phyloP scores from a whole-genome alignment of 37 sponge, comb jelly and placozoan genomes.

The Chondrilla cf. caribensis region DNA sequence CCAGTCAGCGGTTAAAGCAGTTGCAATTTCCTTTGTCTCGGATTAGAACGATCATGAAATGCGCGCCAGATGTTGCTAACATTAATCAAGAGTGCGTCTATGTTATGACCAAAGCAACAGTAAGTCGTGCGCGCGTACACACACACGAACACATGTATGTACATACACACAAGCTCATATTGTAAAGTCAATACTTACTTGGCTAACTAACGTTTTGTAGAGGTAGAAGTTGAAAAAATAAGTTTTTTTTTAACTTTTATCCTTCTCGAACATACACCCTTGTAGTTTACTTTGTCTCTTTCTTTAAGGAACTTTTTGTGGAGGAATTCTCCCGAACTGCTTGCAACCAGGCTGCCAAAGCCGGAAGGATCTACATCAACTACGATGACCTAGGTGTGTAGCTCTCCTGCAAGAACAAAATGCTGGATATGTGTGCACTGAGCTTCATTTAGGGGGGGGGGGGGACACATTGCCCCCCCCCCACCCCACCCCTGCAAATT shows the following conservation, averaged over 20 bases:
- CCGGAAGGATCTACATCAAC: slow-evolving; percentile 22
- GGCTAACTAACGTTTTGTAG: too few relatives aligned
- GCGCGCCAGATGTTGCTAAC: slow-evolving; percentile 41
- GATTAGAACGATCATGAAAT: slow-evolving; percentile 66
- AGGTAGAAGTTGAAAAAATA: too few relatives aligned
- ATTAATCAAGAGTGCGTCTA: slow-evolving; percentile 59
- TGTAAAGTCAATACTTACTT: too few relatives aligned
- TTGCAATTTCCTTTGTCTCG: slow-evolving; percentile 48
- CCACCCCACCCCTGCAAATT: too few relatives aligned
- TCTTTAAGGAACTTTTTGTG: slow-evolving; percentile 77
- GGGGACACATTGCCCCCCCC: too few relatives aligned
- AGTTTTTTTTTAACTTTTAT: too few relatives aligned
- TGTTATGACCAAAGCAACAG: slow-evolving; percentile 63
- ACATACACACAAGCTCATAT: too few relatives aligned
- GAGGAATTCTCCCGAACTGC: slow-evolving; percentile 37
- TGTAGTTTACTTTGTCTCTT: too few relatives aligned
- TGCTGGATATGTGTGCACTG: too few relatives aligned
- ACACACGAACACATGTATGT: neutral
- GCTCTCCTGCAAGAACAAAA: neutral
- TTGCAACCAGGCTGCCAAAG: slow-evolving; percentile 9
- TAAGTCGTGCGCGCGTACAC: slow-evolving; percentile 15
- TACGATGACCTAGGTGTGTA: slow-evolving; percentile 56
- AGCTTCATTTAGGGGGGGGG: too few relatives aligned
- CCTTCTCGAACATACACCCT: too few relatives aligned
- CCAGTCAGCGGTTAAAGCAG: neutral